These are phyloP conservation scores for Elysia crispata DNA, from an alignment of 2,888 invertebrate genomes.

Conservation along the genomic window DNA sequence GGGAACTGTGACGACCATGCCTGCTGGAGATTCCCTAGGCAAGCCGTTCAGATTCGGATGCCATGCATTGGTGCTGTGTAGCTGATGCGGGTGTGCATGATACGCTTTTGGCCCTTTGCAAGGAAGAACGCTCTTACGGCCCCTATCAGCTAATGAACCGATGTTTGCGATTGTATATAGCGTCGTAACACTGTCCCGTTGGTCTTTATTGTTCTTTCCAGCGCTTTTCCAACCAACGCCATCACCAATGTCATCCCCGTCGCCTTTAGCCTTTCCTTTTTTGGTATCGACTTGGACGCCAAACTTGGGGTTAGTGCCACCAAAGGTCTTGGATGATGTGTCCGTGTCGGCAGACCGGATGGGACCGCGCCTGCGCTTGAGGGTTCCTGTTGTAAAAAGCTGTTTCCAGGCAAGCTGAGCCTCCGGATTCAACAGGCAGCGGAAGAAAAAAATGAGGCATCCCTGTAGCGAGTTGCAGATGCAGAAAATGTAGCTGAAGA, in stretches of 20 bases:
- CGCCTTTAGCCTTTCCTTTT: conserved; percentile 6
- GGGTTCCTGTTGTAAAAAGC: conserved; percentile 68
- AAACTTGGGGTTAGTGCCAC: no score
- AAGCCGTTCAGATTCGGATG: conserved; percentile 54
- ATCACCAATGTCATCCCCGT: conserved; percentile 40
- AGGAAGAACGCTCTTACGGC: no score
- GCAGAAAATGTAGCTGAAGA: conserved; percentile 72
- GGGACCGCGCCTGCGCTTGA: conserved; percentile 68
- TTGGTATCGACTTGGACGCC: no score
- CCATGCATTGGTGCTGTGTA: conserved; percentile 55
- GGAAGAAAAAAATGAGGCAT: conserved; percentile 62
- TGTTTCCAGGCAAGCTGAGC: conserved; percentile 70
- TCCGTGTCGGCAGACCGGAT: conserved; percentile 59
- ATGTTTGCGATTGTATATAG: no score
- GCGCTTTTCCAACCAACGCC: conserved; percentile 11
- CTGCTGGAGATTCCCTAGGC: conserved; percentile 19
- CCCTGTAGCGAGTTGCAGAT: conserved; percentile 73
- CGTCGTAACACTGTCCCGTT: no score
- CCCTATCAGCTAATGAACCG: no score
- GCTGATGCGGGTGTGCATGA: conserved; percentile 46
- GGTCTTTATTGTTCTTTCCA: neutral
- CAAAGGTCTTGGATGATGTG: conserved; percentile 59
- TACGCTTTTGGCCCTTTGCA: neutral
- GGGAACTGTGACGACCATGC: neutral
- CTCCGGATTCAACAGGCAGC: conserved; percentile 67